phyloP scores from a whole-genome alignment of 2,888 invertebrate species.

The Apeira syringaria region DNA sequence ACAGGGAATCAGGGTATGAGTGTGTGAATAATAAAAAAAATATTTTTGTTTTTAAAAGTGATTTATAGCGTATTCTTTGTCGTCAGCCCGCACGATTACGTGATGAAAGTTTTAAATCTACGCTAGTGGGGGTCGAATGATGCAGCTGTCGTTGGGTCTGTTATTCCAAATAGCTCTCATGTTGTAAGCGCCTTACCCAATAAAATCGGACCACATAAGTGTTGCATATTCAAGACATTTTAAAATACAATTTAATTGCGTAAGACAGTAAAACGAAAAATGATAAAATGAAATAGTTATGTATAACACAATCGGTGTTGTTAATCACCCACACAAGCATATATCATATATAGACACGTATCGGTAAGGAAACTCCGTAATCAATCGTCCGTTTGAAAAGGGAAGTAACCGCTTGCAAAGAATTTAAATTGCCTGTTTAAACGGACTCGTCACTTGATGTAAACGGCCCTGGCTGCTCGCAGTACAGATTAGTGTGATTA shows the following conservation, averaged over 20 bases:
- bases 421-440: slow-evolving; percentile 55
- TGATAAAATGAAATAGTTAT: slow-evolving; percentile 5
- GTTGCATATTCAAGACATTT: slow-evolving; percentile 22
- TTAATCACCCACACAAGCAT: not conserved
- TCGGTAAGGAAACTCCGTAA: slow-evolving; percentile 21
- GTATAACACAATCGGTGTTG: not conserved
- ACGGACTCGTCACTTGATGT: slow-evolving; percentile 48
- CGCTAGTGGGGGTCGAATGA: slow-evolving; percentile 24
- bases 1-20: too few relatives aligned
- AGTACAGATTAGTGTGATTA: slow-evolving; percentile 49
- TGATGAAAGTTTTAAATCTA: slow-evolving; percentile 3
- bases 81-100: not conserved
- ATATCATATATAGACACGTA: slow-evolving; percentile 6
- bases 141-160: slow-evolving; percentile 18
- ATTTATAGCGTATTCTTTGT: not conserved
- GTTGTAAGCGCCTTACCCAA: slow-evolving; percentile 23
- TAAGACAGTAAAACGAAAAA: slow-evolving; percentile 9
- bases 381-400: slow-evolving; percentile 44
- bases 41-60: too few relatives aligned
- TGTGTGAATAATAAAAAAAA: too few relatives aligned
- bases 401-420: slow-evolving; percentile 61
- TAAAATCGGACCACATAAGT: slow-evolving; percentile 20
- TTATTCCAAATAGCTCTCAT: slow-evolving; percentile 24
- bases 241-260: slow-evolving; percentile 10
- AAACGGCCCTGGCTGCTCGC: slow-evolving; percentile 45